Conservation (phyloP, 2,888 invertebrate genomes). For the Norana najaformis region DNA sequence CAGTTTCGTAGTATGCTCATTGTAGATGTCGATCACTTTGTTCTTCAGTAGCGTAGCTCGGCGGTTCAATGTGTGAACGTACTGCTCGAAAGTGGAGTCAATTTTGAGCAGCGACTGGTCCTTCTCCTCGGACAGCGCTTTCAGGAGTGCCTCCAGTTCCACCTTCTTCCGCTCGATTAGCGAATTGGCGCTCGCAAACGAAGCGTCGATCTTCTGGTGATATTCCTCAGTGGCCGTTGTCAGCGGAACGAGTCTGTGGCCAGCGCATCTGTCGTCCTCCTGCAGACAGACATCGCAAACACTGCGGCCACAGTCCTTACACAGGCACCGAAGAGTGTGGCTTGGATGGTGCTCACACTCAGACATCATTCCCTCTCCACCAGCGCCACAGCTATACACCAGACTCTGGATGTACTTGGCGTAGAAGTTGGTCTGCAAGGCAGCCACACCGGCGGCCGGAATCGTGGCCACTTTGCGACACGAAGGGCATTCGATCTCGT, state of each 20-base stretch:
- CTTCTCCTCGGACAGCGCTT: constrained; percentile 45
- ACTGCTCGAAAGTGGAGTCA: constrained; percentile 45
- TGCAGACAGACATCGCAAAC: constrained; percentile 21
- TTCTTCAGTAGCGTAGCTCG: constrained; percentile 47
- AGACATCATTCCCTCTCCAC: neutral
- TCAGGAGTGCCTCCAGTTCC: constrained; percentile 43
- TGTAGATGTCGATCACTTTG: constrained; percentile 48
- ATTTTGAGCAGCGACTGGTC: constrained; percentile 45
- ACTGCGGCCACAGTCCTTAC: constrained; percentile 19
- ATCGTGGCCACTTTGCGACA: constrained; percentile 46
- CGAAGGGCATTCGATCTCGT: constrained; percentile 48
- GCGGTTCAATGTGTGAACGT: constrained; percentile 43
- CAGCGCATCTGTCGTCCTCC: constrained; percentile 17
- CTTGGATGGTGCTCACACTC: constrained; percentile 40
- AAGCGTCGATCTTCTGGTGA: constrained; percentile 43
- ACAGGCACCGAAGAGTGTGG: constrained; percentile 28
- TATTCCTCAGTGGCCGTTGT: constrained; percentile 44
- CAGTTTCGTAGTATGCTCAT: constrained; percentile 42
- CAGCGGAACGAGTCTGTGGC: constrained; percentile 41
- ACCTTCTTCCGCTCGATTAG: constrained; percentile 45
- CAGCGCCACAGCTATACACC: constrained; percentile 39
- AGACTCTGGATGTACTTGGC: constrained; percentile 48
- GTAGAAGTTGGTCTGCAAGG: constrained; percentile 48
- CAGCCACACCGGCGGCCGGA: constrained; percentile 47
- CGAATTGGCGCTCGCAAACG: constrained; percentile 43